Conservation (phyloP, 2,113 vertebrate species). For the Cyrtonyx montezumae region DNA sequence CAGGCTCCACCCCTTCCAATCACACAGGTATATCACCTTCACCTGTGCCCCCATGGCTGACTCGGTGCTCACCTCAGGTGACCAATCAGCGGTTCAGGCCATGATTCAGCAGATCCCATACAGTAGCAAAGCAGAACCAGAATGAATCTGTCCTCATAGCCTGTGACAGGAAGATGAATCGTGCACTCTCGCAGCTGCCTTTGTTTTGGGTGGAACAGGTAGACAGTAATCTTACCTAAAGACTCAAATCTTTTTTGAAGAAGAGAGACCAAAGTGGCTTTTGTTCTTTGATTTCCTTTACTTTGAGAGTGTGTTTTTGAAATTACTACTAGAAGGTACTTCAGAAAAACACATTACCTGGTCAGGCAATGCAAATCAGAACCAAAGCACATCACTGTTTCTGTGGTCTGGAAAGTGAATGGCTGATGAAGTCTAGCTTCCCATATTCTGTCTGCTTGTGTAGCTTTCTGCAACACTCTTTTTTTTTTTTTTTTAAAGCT, state of each 20-base stretch:
- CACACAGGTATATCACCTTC: too few relatives aligned
- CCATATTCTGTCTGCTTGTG: background rate
- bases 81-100: too few relatives aligned
- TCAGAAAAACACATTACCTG: background rate
- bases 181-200: accelerated
- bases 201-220: background rate
- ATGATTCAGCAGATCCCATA: too few relatives aligned
- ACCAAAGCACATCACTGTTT: background rate
- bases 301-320: background rate
- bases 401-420: background rate
- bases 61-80: too few relatives aligned
- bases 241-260: background rate
- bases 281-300: background rate
- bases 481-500: background rate
- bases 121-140: background rate
- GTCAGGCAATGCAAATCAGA: accelerated
- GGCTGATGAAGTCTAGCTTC: background rate
- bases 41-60: too few relatives aligned
- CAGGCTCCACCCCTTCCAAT: too few relatives aligned
- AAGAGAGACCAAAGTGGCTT: background rate
- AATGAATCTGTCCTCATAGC: accelerated
- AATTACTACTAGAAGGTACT: background rate
- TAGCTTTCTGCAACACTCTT: too few relatives aligned
- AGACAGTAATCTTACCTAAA: too few relatives aligned
- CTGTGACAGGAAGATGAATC: background rate